Evolutionary conservation across 2,888 invertebrate species (phyloP).

Genomic region (Tenthredo mesomela): DNA sequence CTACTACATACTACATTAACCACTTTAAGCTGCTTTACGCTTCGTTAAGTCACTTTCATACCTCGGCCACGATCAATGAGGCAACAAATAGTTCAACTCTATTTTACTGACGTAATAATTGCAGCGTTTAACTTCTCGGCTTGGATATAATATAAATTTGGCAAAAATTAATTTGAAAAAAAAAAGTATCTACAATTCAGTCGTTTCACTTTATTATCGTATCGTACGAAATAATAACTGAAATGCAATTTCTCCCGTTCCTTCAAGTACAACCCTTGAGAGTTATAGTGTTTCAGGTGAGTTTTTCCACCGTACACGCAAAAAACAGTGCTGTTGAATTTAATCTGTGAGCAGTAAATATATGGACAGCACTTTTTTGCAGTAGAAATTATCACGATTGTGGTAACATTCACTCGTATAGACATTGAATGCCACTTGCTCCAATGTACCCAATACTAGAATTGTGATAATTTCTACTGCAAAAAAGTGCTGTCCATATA

Average conservation of each 20-base stretch:
- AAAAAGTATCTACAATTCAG: background rate
- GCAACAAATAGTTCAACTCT: slow-evolving; percentile 26
- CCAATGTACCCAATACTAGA: too few relatives aligned
- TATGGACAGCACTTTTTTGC: too few relatives aligned
- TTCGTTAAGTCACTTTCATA: slow-evolving; percentile 33
- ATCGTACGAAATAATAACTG: background rate
- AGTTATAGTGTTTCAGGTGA: background rate
- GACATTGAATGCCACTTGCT: too few relatives aligned
- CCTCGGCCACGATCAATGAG: slow-evolving; percentile 22
- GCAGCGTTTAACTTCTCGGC: background rate
- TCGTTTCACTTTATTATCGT: background rate
- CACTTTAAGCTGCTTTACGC: slow-evolving; percentile 20
- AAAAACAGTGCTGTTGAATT: too few relatives aligned
- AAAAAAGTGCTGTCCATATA: too few relatives aligned
- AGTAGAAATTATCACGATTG: too few relatives aligned
- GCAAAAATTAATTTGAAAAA: background rate
- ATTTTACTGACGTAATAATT: slow-evolving; percentile 29
- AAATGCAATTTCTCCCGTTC: background rate
- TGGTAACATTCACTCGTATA: too few relatives aligned
- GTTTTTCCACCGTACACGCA: background rate
- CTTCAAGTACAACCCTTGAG: too few relatives aligned
- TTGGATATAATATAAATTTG: background rate
- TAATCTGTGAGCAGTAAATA: too few relatives aligned
- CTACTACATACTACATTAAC: background rate
- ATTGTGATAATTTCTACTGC: too few relatives aligned